Evolutionary conservation across 2,888 invertebrate species (phyloP).

Genomic region (Chorisops tibialis): DNA sequence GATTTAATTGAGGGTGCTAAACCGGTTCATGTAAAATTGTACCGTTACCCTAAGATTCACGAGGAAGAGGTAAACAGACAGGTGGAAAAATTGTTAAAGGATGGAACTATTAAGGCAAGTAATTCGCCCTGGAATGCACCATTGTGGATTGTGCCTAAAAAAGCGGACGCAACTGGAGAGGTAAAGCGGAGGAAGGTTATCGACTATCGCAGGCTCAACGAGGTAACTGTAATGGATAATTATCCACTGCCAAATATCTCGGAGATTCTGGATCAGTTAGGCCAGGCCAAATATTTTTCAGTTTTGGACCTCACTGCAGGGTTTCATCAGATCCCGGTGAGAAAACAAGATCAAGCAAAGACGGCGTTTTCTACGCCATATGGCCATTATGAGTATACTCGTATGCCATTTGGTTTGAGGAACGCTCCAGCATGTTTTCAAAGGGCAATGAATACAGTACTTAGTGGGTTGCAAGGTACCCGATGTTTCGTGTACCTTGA

Average conservation of each 20-base stretch:
- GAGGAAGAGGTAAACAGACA: slow-evolving; percentile 1
- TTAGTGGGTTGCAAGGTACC: slow-evolving; percentile 36
- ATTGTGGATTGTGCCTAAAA: slow-evolving; percentile 4
- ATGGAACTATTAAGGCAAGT: not conserved
- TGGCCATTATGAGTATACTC: slow-evolving; percentile 37
- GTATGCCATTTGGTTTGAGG: slow-evolving; percentile 38
- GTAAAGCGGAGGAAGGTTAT: slow-evolving; percentile 1
- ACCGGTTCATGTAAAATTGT: no score
- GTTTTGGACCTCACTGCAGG: slow-evolving; percentile 38
- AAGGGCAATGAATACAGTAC: slow-evolving; percentile 37
- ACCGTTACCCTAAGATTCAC: not conserved
- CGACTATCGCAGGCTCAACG: not conserved
- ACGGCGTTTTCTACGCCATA: slow-evolving; percentile 37
- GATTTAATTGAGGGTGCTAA: not conserved
- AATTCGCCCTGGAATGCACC: slow-evolving; percentile 9
- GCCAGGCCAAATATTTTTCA: slow-evolving; percentile 37
- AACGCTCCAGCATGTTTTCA: slow-evolving; percentile 37
- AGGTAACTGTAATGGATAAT: not conserved
- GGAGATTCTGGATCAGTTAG: slow-evolving; percentile 39
- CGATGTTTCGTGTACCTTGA: no score
- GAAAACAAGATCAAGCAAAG: slow-evolving; percentile 31
- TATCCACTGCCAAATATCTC: slow-evolving; percentile 29
- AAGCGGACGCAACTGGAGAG: slow-evolving; percentile 3
- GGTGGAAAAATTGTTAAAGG: not conserved
- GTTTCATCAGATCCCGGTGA: slow-evolving; percentile 39